Evolutionary conservation across 2,113 vertebrate genomes (phyloP), one percentile per base, ranked within the genome.

Genomic region (Arizona elegans): DNA sequence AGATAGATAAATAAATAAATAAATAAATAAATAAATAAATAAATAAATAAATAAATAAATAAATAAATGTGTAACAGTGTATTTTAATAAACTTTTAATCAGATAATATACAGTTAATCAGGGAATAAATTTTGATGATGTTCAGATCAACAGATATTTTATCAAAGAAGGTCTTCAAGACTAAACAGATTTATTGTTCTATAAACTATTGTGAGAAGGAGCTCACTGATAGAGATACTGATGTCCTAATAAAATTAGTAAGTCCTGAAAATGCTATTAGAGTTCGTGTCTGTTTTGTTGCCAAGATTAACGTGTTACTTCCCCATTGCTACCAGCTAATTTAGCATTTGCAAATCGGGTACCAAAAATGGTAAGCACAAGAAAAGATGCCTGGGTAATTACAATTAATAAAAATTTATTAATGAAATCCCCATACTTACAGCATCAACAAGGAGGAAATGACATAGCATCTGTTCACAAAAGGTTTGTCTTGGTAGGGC

Each of bases 11-110:
- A n/a, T n/a, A n/a, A n/a, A n/a, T n/a, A n/a, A n/a, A n/a, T n/a
- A n/a, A n/a, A n/a, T n/a, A n/a, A n/a, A n/a, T n/a, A n/a, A n/a
- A n/a, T n/a, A n/a, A n/a, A n/a, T n/a, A n/a, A n/a, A n/a, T n/a
- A n/a, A n/a, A n/a, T n/a, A n/a, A n/a, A n/a, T n/a, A n/a, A n/a
- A n/a, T n/a, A n/a, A n/a, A n/a, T n/a, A n/a, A n/a, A n/a, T n/a
- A n/a, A n/a, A n/a, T n/a, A n/a, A n/a, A n/a, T n/a, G n/a, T n/a
- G 53, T 89, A 95, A 96, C 96, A 94, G 93, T 86, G 21, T 91
- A 91, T 90, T 93, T 92, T 53, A 93, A 94, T 94, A 94, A 94
- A 95, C 92, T 95, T 70, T 94, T 94, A 75, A 94, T 93, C 91
- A 93, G 93, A 94, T 75, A 95, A 62, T 54, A 56, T 94, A 24